Conservation (phyloP, 2,113 vertebrate genomes). For the Mohoua ochrocephala region DNA sequence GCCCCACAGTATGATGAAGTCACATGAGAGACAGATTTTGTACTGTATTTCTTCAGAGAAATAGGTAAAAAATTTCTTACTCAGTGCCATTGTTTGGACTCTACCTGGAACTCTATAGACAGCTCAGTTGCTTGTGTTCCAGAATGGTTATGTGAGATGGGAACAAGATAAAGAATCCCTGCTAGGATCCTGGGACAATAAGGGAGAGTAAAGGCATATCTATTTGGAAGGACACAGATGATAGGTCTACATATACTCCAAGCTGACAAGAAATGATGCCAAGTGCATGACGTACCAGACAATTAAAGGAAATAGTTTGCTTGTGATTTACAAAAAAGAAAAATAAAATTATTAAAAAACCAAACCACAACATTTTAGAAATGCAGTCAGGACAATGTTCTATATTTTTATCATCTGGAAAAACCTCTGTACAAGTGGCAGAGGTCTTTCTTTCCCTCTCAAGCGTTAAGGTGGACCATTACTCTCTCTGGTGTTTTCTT, state of each 20-base stretch:
- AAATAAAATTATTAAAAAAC: neutral
- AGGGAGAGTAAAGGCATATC: neutral
- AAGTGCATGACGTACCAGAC: neutral
- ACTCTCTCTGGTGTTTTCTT: neutral
- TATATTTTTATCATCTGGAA: neutral
- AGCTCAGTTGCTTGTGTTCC: accelerated
- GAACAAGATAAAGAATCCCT: neutral
- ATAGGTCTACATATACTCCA: neutral
- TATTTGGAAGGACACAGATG: neutral
- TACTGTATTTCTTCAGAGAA: neutral
- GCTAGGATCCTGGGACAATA: neutral
- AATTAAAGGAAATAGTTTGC: neutral
- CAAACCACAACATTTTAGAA: neutral
- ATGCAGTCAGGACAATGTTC: neutral
- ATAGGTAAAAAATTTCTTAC: neutral
- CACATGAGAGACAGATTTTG: neutral
- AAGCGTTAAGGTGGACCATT: neutral
- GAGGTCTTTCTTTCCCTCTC: neutral
- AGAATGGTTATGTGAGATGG: neutral
- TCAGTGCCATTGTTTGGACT: neutral
- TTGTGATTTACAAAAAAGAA: neutral
- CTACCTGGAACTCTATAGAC: neutral
- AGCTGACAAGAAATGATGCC: neutral
- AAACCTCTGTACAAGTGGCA: neutral
- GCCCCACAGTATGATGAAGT: neutral